These are phyloP conservation scores for Mirza zaza DNA, from an alignment of 2,113 vertebrate species.

Conservation along the genomic window DNA sequence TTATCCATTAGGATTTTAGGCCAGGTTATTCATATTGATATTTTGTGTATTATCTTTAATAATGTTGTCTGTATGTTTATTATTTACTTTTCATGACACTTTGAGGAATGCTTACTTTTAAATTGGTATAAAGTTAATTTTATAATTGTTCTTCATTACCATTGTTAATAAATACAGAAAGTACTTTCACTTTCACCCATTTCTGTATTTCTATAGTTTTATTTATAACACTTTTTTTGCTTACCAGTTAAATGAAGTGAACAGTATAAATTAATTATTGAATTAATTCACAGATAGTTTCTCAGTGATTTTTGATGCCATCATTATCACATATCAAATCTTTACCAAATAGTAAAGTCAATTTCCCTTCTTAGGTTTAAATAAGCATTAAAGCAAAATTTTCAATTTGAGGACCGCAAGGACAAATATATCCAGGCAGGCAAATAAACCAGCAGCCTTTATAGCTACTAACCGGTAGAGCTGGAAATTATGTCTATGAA, in stretches of 20 bases:
- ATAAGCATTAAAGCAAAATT: background rate
- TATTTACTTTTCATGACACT: background rate
- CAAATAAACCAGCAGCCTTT: background rate
- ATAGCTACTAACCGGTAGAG: too few relatives aligned
- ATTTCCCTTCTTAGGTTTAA: background rate
- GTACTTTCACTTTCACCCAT: background rate
- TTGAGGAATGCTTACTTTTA: background rate
- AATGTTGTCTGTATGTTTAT: background rate
- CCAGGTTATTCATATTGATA: background rate
- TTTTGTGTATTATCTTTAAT: background rate
- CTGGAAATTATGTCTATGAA: background rate
- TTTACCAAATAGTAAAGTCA: background rate
- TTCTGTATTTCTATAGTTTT: background rate
- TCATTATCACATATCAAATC: background rate
- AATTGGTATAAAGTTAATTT: background rate
- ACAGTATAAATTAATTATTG: background rate
- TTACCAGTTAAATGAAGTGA: background rate
- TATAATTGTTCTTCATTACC: background rate
- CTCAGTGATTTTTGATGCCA: background rate
- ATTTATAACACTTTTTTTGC: background rate
- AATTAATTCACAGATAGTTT: background rate
- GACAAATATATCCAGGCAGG: background rate
- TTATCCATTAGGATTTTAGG: background rate
- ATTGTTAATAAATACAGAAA: background rate
- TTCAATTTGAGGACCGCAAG: background rate